These are phyloP conservation scores for Pangasianodon gigas DNA, from an alignment of 2,113 vertebrate genomes.

Conservation along the genomic window DNA sequence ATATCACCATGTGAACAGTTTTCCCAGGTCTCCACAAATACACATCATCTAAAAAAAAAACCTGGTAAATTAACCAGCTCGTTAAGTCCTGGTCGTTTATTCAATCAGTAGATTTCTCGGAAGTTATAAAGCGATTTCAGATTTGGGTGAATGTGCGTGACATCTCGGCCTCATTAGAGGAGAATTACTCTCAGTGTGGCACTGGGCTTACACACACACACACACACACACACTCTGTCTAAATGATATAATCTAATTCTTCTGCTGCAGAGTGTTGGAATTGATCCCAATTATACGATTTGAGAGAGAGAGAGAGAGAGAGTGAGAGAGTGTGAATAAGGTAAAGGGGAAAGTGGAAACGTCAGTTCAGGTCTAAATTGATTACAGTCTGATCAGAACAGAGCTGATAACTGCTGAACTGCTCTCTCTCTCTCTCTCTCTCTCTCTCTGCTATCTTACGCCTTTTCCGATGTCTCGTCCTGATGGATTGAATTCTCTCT, in stretches of 20 bases:
- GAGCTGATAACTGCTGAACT: background rate
- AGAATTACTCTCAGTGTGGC: background rate
- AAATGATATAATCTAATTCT: background rate
- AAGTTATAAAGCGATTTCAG: background rate
- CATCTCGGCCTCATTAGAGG: background rate
- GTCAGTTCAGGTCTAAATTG: background rate
- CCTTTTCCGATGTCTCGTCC: background rate
- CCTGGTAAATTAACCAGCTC: background rate
- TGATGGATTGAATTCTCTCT: background rate
- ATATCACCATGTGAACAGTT: background rate
- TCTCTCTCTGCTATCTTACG: background rate
- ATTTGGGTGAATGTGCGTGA: background rate
- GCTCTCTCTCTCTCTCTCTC: background rate
- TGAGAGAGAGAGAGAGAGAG: background rate
- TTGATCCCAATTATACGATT: background rate
- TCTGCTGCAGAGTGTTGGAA: background rate
- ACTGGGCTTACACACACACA: constrained; percentile 4
- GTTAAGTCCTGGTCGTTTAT: background rate
- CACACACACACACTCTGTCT: constrained; percentile 9
- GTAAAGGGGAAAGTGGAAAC: background rate
- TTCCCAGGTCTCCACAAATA: background rate
- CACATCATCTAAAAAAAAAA: background rate
- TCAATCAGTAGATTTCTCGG: background rate
- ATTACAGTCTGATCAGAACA: background rate
- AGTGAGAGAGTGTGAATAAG: background rate